A percentile compares a stretch with the other conserved stretches of the same genome.
Evolutionary conservation across 2,113 vertebrate genomes (phyloP).

Genomic region (Entomyzon cyanotis): DNA sequence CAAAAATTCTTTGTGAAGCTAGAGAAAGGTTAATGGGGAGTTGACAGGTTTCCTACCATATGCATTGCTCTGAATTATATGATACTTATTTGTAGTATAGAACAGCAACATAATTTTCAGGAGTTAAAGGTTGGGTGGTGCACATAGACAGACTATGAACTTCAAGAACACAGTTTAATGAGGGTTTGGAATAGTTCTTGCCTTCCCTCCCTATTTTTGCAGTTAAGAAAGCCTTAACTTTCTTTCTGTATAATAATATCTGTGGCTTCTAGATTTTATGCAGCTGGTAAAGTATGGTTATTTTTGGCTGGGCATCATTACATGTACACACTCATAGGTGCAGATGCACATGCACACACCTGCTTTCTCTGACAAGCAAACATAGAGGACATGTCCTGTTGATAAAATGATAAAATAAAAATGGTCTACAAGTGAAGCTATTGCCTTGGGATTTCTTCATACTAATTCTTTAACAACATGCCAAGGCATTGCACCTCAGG

Average conservation of each 20-base stretch:
- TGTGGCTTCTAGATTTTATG: not conserved
- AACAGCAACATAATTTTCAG: not conserved
- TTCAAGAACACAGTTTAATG: not conserved
- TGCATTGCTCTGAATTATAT: not conserved
- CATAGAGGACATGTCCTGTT: not conserved
- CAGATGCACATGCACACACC: not conserved
- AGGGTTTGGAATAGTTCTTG: not conserved
- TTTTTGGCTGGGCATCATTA: not conserved
- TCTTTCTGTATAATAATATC: not conserved
- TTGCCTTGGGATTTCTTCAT: conserved; percentile 17
- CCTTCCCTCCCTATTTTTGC: not conserved
- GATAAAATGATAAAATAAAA: conserved; percentile 36
- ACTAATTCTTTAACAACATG: conserved; percentile 20
- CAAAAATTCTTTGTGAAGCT: not conserved
- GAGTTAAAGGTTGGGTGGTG: not conserved
- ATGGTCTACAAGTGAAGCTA: not conserved
- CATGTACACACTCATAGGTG: not conserved
- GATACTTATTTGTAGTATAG: not conserved
- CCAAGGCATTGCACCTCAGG: not conserved
- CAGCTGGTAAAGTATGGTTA: not conserved
- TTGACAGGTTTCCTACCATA: not conserved
- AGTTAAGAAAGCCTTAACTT: not conserved
- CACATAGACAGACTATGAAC: not conserved
- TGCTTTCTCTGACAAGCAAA: not conserved
- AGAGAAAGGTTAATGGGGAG: not conserved